Percentiles rank a stretch among this genome's conserved stretches.
Evolutionary conservation across 2,113 vertebrate genomes (phyloP).

Genomic region (Onychostruthus taczanowskii): DNA sequence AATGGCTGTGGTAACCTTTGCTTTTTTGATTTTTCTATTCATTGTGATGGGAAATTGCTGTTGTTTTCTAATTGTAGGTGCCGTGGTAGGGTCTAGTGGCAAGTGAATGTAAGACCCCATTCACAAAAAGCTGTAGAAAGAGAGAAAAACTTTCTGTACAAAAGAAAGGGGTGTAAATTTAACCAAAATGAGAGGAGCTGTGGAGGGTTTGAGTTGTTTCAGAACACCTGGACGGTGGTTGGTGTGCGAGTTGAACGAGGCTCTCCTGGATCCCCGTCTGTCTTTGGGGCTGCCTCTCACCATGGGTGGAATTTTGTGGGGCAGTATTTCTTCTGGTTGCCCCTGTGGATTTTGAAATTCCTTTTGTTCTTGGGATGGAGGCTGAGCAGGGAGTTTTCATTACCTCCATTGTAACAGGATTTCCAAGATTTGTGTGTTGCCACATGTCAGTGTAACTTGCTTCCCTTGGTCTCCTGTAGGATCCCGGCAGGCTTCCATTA

Average conservation of each 20-base stretch:
- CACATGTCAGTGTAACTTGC: not conserved
- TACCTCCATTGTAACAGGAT: not conserved
- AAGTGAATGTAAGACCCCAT: not conserved
- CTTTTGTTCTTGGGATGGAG: not conserved
- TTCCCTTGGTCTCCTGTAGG: not conserved
- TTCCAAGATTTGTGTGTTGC: not conserved
- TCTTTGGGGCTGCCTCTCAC: not conserved
- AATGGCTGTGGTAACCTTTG: not conserved
- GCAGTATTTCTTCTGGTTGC: not conserved
- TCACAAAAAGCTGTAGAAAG: not conserved
- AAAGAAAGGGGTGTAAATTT: not conserved
- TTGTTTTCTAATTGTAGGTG: not conserved
- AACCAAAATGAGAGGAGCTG: not conserved
- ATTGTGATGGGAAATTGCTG: not conserved
- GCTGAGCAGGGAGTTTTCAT: not conserved
- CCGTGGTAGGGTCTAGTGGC: not conserved
- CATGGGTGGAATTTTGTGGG: not conserved
- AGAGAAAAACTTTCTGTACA: not conserved
- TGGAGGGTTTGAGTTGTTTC: not conserved
- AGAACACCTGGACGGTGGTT: rapidly evolving
- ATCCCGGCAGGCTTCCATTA: not conserved
- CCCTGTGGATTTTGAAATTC: not conserved
- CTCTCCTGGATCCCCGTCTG: not conserved
- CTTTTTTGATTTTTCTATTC: not conserved
- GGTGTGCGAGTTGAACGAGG: not conserved